Conservation (phyloP, 2,113 vertebrate species). For the Mus spicilegus region DNA sequence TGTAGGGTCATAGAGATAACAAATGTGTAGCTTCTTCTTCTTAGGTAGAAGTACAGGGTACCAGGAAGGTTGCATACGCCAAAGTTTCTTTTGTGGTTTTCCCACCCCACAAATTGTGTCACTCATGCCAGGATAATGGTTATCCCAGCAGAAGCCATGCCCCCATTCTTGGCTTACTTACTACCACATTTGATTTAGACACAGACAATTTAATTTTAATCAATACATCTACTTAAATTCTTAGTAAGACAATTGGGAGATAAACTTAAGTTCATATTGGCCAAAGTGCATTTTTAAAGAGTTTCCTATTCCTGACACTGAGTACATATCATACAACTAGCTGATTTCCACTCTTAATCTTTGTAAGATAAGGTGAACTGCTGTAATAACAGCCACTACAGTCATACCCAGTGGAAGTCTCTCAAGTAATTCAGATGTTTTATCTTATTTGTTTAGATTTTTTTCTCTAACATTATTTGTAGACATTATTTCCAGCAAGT, state of each 20-base stretch:
- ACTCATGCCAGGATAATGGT: background rate
- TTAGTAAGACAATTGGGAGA: background rate
- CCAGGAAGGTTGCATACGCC: background rate
- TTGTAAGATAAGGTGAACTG: conserved; percentile 12
- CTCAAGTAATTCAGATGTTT: background rate
- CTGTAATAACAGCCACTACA: background rate
- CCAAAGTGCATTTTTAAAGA: background rate
- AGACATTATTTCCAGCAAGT: background rate
- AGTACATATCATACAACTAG: conserved; percentile 15
- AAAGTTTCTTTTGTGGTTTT: background rate
- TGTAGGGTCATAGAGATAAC: background rate
- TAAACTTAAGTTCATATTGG: background rate
- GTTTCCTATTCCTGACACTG: background rate
- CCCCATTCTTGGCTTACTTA: background rate
- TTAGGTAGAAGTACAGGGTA: background rate
- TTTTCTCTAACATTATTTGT: conserved; percentile 52
- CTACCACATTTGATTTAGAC: background rate
- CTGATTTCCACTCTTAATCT: background rate
- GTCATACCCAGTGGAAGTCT: background rate
- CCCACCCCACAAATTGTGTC: background rate
- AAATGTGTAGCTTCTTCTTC: background rate
- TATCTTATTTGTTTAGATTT: background rate
- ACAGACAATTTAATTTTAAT: background rate
- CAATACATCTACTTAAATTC: background rate
- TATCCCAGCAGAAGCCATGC: background rate